Conservation (phyloP, 2,888 invertebrate species). For the Ophioninae sp. region DNA sequence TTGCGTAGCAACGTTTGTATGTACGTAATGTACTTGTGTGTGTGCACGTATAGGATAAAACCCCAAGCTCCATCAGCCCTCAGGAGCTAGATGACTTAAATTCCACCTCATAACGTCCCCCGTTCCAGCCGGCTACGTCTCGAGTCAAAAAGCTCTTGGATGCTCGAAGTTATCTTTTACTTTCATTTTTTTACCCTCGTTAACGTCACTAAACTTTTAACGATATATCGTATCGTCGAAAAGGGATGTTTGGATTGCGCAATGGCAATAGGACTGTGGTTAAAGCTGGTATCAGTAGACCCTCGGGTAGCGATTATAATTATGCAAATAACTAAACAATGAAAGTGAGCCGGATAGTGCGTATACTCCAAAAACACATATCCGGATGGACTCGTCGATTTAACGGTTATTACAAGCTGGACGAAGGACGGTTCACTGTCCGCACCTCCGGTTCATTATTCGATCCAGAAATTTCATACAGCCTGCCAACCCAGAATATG, state of each 20-base stretch:
- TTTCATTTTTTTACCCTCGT: conserved; percentile 37
- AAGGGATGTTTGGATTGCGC: not conserved
- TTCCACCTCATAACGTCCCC: conserved; percentile 57
- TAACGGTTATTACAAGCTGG: conserved; percentile 13
- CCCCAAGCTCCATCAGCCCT: conserved; percentile 23
- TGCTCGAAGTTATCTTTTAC: conserved; percentile 29
- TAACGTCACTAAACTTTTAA: conserved; percentile 59
- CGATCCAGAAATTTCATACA: conserved; percentile 26
- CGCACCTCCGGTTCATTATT: not conserved
- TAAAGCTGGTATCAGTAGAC: conserved; percentile 35
- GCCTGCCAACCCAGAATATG: not conserved
- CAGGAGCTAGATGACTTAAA: conserved; percentile 42
- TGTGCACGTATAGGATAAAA: conserved; percentile 12
- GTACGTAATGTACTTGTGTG: not conserved
- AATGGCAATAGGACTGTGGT: conserved; percentile 23
- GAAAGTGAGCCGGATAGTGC: conserved; percentile 39
- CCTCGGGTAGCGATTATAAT: conserved; percentile 34
- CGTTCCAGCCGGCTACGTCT: conserved; percentile 37
- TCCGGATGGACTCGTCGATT: not conserved
- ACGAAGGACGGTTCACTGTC: not conserved
- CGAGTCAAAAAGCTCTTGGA: conserved; percentile 22
- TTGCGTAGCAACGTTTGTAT: conserved; percentile 39
- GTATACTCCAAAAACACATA: conserved; percentile 2
- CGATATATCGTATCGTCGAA: conserved; percentile 36
- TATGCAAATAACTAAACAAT: conserved; percentile 54